These are phyloP conservation scores for Tridacna gigas DNA, from an alignment of 2,888 invertebrate genomes.

Conservation along the genomic window DNA sequence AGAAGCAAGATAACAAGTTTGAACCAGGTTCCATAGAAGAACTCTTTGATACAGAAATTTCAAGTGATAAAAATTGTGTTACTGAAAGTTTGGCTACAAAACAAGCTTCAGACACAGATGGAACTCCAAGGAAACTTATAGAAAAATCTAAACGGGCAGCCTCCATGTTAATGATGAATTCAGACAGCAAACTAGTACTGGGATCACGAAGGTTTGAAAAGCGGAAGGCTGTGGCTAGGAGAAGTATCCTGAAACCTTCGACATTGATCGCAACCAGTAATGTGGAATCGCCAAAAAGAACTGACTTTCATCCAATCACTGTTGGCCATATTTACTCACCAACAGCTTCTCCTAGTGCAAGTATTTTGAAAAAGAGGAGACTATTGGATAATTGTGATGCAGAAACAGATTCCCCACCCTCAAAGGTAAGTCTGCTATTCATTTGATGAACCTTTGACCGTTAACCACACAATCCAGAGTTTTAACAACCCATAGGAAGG, in stretches of 20 bases:
- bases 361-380: constrained; percentile 79
- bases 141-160: constrained; percentile 37
- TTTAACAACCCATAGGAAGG: no score
- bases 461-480: no score
- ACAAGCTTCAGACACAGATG: constrained; percentile 43
- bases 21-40: not conserved
- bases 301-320: constrained; percentile 68
- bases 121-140: constrained; percentile 68
- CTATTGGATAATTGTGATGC: constrained; percentile 64
- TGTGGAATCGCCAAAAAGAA: constrained; percentile 49
- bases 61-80: not conserved
- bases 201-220: constrained; percentile 67
- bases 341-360: constrained; percentile 81
- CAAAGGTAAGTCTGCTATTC: constrained; percentile 69
- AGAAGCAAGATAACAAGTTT: not conserved
- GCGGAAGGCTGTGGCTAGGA: constrained; percentile 55
- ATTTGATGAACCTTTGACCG: no score
- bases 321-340: constrained; percentile 75
- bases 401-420: constrained; percentile 78
- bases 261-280: constrained; percentile 7
- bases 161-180: constrained; percentile 48
- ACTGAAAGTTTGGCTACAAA: not conserved
- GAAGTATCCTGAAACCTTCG: constrained; percentile 67
- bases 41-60: constrained; percentile 11
- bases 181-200: constrained; percentile 67